Conservation (phyloP, 2,797 vertebrate species). For the Tenualosa ilisha region DNA sequence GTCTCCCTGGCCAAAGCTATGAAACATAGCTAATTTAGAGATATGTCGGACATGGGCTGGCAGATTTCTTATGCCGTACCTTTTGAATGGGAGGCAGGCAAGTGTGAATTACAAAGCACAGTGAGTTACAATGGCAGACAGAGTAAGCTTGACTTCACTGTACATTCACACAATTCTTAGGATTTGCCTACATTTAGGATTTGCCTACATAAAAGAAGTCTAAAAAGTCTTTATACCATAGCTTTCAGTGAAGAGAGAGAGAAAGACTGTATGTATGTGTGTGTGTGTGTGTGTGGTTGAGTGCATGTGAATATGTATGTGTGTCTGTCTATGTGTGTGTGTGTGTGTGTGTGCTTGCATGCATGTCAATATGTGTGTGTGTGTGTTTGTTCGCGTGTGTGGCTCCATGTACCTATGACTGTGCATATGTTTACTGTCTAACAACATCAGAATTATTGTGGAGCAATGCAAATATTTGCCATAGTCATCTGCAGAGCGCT, state of each 20-base stretch:
- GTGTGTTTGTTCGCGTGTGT: neutral
- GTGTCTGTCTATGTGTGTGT: neutral
- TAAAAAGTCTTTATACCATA: neutral
- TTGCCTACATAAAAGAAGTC: neutral
- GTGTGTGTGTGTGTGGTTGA: neutral
- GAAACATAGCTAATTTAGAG: neutral
- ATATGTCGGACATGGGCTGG: neutral
- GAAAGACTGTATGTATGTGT: neutral
- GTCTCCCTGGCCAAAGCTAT: neutral
- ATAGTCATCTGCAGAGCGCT: neutral
- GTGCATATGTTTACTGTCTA: neutral
- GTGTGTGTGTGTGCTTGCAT: neutral
- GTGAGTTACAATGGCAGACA: neutral
- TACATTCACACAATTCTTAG: neutral
- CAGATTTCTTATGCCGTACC: too few relatives aligned
- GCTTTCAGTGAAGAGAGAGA: neutral
- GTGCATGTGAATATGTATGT: neutral
- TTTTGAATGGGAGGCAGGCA: neutral
- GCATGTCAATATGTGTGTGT: neutral
- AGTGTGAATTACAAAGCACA: neutral
- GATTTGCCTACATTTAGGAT: too few relatives aligned
- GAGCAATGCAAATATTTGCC: conserved; percentile 11
- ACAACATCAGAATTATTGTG: neutral
- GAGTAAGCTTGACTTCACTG: neutral
- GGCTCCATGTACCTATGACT: too few relatives aligned